Conservation (phyloP, 2,797 vertebrate genomes). For the Semotilus atromaculatus region DNA sequence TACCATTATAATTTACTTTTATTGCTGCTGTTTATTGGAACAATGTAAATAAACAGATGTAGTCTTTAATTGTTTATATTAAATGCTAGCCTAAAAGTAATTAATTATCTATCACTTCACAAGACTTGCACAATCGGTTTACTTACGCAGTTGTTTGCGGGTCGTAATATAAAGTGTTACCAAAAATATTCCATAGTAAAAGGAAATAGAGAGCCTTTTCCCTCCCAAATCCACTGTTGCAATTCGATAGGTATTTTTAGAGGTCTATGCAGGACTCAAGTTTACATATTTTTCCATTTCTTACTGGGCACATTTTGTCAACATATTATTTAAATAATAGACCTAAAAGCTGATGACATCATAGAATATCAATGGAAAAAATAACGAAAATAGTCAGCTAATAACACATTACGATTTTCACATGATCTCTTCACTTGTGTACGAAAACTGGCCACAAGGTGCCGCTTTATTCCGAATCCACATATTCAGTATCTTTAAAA, state of each 20-base stretch:
- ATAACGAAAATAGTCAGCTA: background rate
- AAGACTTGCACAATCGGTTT: background rate
- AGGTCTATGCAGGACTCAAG: background rate
- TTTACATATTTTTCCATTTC: background rate
- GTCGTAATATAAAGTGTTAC: no score
- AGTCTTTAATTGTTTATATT: background rate
- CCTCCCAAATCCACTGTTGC: background rate
- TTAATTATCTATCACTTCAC: background rate
- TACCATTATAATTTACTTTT: background rate
- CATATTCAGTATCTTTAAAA: no score
- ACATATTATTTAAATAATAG: no score
- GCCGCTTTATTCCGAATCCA: background rate
- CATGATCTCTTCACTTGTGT: background rate
- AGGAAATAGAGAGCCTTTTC: background rate
- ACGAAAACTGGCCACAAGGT: background rate
- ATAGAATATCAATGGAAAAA: background rate
- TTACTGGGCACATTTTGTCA: background rate
- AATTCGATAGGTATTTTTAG: background rate
- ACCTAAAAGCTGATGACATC: background rate
- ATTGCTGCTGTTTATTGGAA: background rate
- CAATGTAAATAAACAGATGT: background rate
- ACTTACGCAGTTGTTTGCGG: no score
- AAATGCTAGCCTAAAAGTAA: background rate
- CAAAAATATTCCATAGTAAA: background rate
- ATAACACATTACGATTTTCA: background rate